Evolutionary conservation across 2,113 vertebrate genomes (phyloP), one percentile per base, ranked within the genome.

Genomic region (Nothocercus julius): DNA sequence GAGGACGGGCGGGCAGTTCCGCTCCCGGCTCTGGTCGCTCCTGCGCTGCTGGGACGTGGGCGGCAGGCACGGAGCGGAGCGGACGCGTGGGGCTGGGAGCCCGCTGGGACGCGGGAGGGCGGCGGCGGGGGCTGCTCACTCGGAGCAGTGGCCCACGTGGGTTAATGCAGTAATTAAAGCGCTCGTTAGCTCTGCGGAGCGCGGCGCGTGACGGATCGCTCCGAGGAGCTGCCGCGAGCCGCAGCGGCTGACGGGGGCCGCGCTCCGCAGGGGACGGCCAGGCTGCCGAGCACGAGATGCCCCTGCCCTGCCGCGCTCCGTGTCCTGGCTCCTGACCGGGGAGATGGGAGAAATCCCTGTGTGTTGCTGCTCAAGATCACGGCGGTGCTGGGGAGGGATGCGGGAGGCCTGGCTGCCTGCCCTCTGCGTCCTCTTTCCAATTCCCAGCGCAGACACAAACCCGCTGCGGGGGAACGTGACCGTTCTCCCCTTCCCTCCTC

Each of bases 111-210:
- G 63, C 3, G 5, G 73, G 54, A 30, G 13, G 80, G n/a, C 28
- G 51, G 74, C 0, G 7, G 59, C 61, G 51, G 44, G 59, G 44
- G 76, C 56, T 47, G 68, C 80, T 79, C 73, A 68, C 53, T 54
- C 68, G 44, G 40, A 42, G 73, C 91, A 86, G 82, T 85, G 44
- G 28, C 70, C 82, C 20, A 24, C n/a, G 84, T 38, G 89, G 85
- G 66, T 85, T 64, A 94, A 73, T 21, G 92, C 67, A 21, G 87
- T 83, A 94, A 93, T 96, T 94, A 96, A 77, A 79, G 8, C 2
- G 0, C 92, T 96, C 93, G 32, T 96, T 96, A 94, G 82, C 94
- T 77, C 75, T 42, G 73, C 84, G 47, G 64, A 75, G 59, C 1
- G 38, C 67, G 54, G 85, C 0, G 6, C 8, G 78, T 70, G 89